phyloP scores from a whole-genome alignment of 2,888 invertebrate species.

The Eristalis arbustorum region DNA sequence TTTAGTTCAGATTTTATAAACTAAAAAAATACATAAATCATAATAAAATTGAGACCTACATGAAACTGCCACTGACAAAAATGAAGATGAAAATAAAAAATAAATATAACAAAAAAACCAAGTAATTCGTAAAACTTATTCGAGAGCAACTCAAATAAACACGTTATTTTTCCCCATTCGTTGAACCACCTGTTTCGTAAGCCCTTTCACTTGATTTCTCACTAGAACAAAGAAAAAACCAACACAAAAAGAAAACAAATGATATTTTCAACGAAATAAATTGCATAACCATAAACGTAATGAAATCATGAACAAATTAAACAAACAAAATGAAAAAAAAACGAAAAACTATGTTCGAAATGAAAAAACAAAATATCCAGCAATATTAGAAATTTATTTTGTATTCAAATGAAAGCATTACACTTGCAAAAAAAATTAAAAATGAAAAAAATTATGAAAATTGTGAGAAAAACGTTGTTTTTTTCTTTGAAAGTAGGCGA shows the following conservation, averaged over 20 bases:
- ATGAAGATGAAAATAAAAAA: slow-evolving; percentile 18
- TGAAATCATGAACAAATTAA: neutral
- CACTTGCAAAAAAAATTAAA: neutral
- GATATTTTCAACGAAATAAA: slow-evolving; percentile 60
- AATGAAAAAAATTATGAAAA: neutral
- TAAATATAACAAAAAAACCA: slow-evolving; percentile 36
- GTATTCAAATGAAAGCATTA: slow-evolving; percentile 33
- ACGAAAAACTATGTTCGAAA: neutral
- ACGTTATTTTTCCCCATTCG: neutral
- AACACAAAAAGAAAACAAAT: neutral
- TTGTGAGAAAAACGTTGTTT: slow-evolving; percentile 47
- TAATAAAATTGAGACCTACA: slow-evolving; percentile 56
- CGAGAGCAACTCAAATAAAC: slow-evolving; percentile 39
- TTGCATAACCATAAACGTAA: slow-evolving; percentile 40
- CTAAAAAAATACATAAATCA: neutral
- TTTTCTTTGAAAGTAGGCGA: slow-evolving; percentile 47
- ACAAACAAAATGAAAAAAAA: neutral
- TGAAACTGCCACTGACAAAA: slow-evolving; percentile 60
- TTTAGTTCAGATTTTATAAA: slow-evolving; percentile 20
- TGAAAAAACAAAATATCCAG: slow-evolving; percentile 23
- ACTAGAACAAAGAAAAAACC: slow-evolving; percentile 1
- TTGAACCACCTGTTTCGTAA: slow-evolving; percentile 3
- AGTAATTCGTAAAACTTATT: slow-evolving; percentile 21
- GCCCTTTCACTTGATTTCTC: neutral
- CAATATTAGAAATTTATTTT: slow-evolving; percentile 66